Conservation (phyloP, 2,888 invertebrate species). For the Sicus ferrugineus region DNA sequence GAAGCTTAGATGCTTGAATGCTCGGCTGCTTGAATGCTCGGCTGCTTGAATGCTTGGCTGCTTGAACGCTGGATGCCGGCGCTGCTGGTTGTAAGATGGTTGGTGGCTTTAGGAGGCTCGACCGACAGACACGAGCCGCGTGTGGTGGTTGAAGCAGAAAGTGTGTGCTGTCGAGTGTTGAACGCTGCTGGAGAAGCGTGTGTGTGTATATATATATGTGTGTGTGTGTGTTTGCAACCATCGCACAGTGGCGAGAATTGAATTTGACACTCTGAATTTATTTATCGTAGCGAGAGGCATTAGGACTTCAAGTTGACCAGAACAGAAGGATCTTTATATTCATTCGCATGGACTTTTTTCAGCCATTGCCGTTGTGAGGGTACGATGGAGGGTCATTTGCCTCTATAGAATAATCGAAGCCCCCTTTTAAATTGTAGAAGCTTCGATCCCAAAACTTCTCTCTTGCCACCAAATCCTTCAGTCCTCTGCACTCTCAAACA, state of each 20-base stretch:
- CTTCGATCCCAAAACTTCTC: background rate
- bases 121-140: too few relatives aligned
- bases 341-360: too few relatives aligned
- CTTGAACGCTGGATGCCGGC: background rate
- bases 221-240: too few relatives aligned
- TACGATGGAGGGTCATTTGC: too few relatives aligned
- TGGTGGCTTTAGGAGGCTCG: background rate
- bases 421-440: too few relatives aligned
- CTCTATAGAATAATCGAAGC: too few relatives aligned
- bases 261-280: background rate
- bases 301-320: background rate
- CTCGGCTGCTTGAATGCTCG: too few relatives aligned
- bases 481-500: background rate
- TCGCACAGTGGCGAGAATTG: conserved; percentile 1
- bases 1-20: too few relatives aligned
- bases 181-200: background rate
- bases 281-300: background rate
- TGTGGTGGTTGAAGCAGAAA: background rate
- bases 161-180: background rate
- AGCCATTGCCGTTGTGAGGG: too few relatives aligned
- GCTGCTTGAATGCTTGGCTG: too few relatives aligned
- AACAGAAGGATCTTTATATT: too few relatives aligned
- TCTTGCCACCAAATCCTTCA: background rate
- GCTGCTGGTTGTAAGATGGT: background rate
- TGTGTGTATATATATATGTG: too few relatives aligned